These are phyloP conservation scores for Eulithis prunata DNA, from an alignment of 2,888 invertebrate genomes.

Conservation along the genomic window DNA sequence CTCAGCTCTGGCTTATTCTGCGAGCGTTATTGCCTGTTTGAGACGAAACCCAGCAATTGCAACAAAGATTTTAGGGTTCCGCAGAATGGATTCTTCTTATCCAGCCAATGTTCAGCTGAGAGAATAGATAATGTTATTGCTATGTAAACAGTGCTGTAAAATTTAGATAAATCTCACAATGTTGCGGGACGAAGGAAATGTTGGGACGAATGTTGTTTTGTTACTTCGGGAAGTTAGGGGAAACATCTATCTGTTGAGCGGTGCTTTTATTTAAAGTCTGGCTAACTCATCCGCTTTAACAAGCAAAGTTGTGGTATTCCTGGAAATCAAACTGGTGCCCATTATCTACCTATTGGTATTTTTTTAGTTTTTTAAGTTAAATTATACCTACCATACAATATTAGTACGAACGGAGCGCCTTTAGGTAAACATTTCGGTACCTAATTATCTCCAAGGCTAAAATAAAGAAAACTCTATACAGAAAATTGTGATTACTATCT, in stretches of 20 bases:
- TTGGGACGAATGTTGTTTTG: constrained; percentile 38
- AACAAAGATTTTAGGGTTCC: constrained; percentile 64
- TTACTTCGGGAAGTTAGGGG: constrained; percentile 34
- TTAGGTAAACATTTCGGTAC: too few species aligned
- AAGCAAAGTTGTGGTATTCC: constrained; percentile 20
- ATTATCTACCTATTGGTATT: background rate
- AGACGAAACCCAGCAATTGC: constrained; percentile 64
- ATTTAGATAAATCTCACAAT: constrained; percentile 57
- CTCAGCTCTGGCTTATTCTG: constrained; percentile 58
- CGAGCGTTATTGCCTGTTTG: constrained; percentile 64
- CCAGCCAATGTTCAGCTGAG: constrained; percentile 56
- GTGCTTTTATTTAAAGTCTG: constrained; percentile 33
- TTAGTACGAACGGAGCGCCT: too few species aligned
- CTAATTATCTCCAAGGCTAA: too few species aligned
- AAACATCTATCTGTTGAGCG: constrained; percentile 32
- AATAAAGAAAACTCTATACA: too few species aligned
- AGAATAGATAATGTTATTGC: constrained; percentile 60
- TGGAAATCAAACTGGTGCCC: constrained; percentile 7
- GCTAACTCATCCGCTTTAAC: constrained; percentile 32
- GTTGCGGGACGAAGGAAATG: constrained; percentile 48
- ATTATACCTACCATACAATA: too few species aligned
- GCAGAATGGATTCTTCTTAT: constrained; percentile 64
- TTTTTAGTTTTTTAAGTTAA: background rate
- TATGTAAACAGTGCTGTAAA: constrained; percentile 58
- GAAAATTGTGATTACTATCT: background rate